Conservation (phyloP, 1,140 invertebrate species). For the Diorhabda carinulata region DNA sequence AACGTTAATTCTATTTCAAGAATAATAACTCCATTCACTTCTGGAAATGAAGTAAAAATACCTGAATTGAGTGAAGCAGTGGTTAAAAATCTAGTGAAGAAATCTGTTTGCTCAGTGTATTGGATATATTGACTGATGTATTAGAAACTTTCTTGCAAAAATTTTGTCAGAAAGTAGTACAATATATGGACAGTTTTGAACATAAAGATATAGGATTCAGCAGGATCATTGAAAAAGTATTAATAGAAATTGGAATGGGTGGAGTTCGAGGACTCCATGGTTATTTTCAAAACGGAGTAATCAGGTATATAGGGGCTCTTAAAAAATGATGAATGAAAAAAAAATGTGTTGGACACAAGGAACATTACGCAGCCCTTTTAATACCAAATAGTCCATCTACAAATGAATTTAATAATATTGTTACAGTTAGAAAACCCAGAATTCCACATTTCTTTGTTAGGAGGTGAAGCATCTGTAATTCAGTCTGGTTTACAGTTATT, state of each 20-base stretch:
- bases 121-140: conserved; percentile 41
- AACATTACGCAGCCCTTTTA: conserved; percentile 34
- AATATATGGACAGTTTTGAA: conserved; percentile 33
- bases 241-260: conserved; percentile 41
- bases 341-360: conserved; percentile 37
- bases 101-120: conserved; percentile 40
- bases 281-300: conserved; percentile 42
- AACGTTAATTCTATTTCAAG: conserved; percentile 39
- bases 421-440: conserved; percentile 36
- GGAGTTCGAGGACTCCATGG: conserved; percentile 41
- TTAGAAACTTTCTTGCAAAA: conserved; percentile 39
- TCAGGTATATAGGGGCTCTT: conserved; percentile 40
- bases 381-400: conserved; percentile 28
- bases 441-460: conserved; percentile 33
- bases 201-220: conserved; percentile 32
- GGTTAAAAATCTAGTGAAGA: conserved; percentile 36
- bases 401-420: conserved; percentile 29
- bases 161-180: conserved; percentile 34
- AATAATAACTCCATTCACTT: conserved; percentile 30
- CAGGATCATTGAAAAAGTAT: conserved; percentile 38
- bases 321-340: too few species aligned
- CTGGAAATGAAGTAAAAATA: conserved; percentile 29
- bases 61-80: conserved; percentile 37
- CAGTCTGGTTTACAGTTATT: conserved; percentile 37
- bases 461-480: conserved; percentile 31